Conservation (phyloP, 1,140 invertebrate species). For the Dolichoris vasculosae region DNA sequence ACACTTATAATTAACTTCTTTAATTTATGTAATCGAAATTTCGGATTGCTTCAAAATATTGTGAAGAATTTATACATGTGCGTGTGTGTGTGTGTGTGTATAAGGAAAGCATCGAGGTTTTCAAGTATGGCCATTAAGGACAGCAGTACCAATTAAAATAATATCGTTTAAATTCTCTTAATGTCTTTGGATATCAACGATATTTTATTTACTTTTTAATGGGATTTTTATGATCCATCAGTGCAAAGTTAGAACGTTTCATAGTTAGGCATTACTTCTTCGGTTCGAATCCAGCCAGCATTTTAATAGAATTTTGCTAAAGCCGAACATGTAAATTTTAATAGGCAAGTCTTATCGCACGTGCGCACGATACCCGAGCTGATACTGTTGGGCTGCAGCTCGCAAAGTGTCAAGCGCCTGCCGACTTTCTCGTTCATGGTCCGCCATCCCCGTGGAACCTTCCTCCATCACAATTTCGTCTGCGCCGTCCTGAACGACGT, state of each 20-base stretch:
- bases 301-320: too few species aligned
- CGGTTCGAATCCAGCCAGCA: too few species aligned
- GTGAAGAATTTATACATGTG: background rate
- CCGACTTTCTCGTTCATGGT: slow-evolving; percentile 93
- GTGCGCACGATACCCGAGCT: slow-evolving; percentile 85
- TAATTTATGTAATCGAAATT: background rate
- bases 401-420: slow-evolving; percentile 79
- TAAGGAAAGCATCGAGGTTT: background rate
- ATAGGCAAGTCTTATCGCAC: slow-evolving; percentile 83
- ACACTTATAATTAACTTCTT: background rate
- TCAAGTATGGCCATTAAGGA: background rate
- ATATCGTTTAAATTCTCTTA: background rate
- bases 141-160: background rate
- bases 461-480: slow-evolving; percentile 93
- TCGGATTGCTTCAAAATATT: background rate
- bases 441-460: slow-evolving; percentile 84
- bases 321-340: slow-evolving; percentile 47
- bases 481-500: slow-evolving; percentile 92
- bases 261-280: background rate
- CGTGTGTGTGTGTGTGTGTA: too few species aligned
- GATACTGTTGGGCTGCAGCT: slow-evolving; percentile 84
- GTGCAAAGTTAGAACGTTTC: background rate
- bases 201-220: background rate
- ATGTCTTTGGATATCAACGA: background rate
- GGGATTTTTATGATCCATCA: background rate